Evolutionary conservation across 2,797 vertebrate genomes (phyloP), one percentile per base, ranked within the genome.

Genomic region (Heteromormyrus szaboi): DNA sequence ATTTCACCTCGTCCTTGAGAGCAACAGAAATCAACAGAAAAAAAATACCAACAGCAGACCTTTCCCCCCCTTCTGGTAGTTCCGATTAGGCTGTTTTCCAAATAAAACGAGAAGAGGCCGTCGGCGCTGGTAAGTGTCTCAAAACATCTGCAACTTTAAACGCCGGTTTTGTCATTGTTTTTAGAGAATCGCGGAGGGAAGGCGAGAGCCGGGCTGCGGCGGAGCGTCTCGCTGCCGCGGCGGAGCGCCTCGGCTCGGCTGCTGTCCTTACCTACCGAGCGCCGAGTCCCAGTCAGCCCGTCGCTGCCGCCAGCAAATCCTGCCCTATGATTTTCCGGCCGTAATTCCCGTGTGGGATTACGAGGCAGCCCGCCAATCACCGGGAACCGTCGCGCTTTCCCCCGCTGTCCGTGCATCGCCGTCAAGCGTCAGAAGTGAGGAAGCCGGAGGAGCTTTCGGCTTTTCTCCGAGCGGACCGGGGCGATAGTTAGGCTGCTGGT

Each of bases 1-100:
- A 95, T 96, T 95, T 95, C 95, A 94, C 95, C 95, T 94, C 94
- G 95, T 96, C 95, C 94, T 95, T 96, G 95, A 95, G 92, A 95
- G 90, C 90, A 87, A 89, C 90, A 90, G 87, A 90, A 91, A 89
- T 89, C 88, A 91, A 89, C 90, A 91, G 89, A 91, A 93, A 91
- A 89, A 90, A 76, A 41, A 79, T 44, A 79, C 14, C 72, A 79
- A 85, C 87, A 90, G 48, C 90, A 89, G 88, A 92, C 68, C 87
- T 89, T 87, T 53, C 87, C 90, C 90, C 89, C 88, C 79, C 88
- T 72, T 53, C 81, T 86, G 8, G 85, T 84, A 76, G 62, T 89
- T 17, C 88, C 88, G 88, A 56, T 33, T 85, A 83, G 88, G 87
- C 76, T 89, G 72, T 56, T 88, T 90, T 89, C 68, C 88, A 84